Evolutionary conservation across 2,888 invertebrate species (phyloP), one percentile per base, ranked within the genome.

Genomic region (Diarsia mendica): DNA sequence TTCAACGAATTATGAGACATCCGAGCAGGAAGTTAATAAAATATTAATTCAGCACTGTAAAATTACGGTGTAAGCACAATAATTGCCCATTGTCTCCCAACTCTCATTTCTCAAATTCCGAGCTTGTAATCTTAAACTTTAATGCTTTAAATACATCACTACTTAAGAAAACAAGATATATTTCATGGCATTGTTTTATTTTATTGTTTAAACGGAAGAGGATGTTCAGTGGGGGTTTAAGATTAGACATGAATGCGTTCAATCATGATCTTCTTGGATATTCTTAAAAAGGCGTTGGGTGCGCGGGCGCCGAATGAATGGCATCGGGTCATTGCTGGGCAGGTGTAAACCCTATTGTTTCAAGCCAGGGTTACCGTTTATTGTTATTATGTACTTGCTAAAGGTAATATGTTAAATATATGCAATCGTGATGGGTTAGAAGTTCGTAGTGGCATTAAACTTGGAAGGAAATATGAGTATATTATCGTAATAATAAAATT

Each of bases 281-380:
- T 80, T 84, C 89, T 82, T 76, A 84, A 80, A 75, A 87, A 84
- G 87, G 88, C 79, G 76, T n/a, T 73, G 66, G 73, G 48, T 74
- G 85, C 89, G 89, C 88, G 73, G 89, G 85, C 85, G 87, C 77
- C 68, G 82, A 46, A 23, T 73, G 64, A 77, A 80, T 85, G 79
- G 67, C 75, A 72, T 73, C 82, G 75, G 83, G 88, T 88, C 88
- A 90, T 89, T 91, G 86, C 75, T 87, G 84, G 90, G 89, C 91
- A 89, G 86, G 87, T 83, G 85, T 86, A 75, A 75, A 78, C 77
- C 68, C 86, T 87, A 89, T 90, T 90, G 87, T 90, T 87, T 83
- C 55, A 78, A 69, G 33, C 48, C 78, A 87, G 86, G 83, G 83
- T 80, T 85, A 73, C 39, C 51, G 60, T 67, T 61, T 68, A 80